Evolutionary conservation across 2,888 invertebrate species (phyloP).

Genomic region (Aporophyla nigra): DNA sequence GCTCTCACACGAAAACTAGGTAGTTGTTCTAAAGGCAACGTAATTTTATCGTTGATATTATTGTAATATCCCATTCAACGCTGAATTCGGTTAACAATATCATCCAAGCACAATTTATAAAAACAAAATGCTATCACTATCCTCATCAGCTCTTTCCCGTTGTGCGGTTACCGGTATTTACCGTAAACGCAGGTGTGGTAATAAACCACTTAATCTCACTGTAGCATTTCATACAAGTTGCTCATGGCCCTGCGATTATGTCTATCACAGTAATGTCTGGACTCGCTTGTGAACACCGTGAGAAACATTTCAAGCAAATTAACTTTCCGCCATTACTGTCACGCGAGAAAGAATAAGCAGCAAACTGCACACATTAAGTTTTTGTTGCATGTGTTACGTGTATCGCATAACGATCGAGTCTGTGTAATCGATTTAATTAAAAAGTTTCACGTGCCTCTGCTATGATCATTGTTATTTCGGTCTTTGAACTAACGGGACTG

Average conservation of each 20-base stretch:
- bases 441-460: conserved; percentile 79
- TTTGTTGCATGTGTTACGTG: conserved; percentile 78
- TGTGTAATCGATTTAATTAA: conserved; percentile 78
- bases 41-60: conserved; percentile 4
- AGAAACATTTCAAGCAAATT: conserved; percentile 85
- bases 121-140: conserved; percentile 67
- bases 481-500: conserved; percentile 86
- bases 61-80: background rate
- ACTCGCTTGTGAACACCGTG: conserved; percentile 81
- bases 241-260: conserved; percentile 66
- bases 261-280: conserved; percentile 73
- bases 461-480: conserved; percentile 80
- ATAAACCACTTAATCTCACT: conserved; percentile 58
- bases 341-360: conserved; percentile 83
- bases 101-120: conserved; percentile 17
- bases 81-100: conserved; percentile 2
- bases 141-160: conserved; percentile 50
- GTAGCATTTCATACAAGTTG: conserved; percentile 65
- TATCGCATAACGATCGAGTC: conserved; percentile 74
- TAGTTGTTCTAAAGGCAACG: background rate
- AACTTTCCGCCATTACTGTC: conserved; percentile 86
- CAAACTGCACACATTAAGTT: conserved; percentile 74
- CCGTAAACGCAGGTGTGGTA: conserved; percentile 63
- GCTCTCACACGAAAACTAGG: conserved; percentile 1
- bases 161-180: conserved; percentile 58